Conservation (phyloP, 2,113 vertebrate genomes). For the Budorcas taxicolor region DNA sequence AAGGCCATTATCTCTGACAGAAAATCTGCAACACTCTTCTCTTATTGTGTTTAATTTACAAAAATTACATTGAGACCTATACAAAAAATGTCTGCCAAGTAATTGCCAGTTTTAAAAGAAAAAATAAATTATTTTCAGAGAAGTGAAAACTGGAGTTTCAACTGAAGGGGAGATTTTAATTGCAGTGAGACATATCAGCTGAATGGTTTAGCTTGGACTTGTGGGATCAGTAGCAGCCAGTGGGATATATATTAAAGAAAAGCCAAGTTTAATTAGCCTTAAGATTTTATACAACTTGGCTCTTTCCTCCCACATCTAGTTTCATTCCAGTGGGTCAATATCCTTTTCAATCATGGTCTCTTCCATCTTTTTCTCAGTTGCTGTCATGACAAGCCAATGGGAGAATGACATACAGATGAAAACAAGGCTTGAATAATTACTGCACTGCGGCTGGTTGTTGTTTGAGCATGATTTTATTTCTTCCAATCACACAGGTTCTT, state of each 20-base stretch:
- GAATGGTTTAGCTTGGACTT: slow-evolving; percentile 72
- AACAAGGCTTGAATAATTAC: slow-evolving; percentile 81
- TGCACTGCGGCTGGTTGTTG: slow-evolving; percentile 73
- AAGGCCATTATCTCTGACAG: slow-evolving; percentile 1
- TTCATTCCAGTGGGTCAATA: slow-evolving; percentile 71
- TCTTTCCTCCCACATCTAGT: slow-evolving; percentile 73
- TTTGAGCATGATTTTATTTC: slow-evolving; percentile 80
- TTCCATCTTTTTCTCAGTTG: slow-evolving; percentile 54
- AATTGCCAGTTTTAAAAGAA: slow-evolving; percentile 47
- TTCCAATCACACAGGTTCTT: slow-evolving; percentile 80
- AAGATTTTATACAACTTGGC: slow-evolving; percentile 76
- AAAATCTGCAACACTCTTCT: neutral
- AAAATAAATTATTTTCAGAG: slow-evolving; percentile 59
- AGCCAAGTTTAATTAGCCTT: slow-evolving; percentile 80
- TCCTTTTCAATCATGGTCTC: slow-evolving; percentile 72
- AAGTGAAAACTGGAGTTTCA: slow-evolving; percentile 54
- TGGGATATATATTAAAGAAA: slow-evolving; percentile 72
- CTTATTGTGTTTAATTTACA: slow-evolving; percentile 8
- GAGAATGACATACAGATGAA: slow-evolving; percentile 77
- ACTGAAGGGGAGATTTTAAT: slow-evolving; percentile 74
- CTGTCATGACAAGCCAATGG: slow-evolving; percentile 71
- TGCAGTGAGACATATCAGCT: slow-evolving; percentile 67
- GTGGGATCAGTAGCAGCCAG: slow-evolving; percentile 69
- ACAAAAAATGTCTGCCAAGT: slow-evolving; percentile 7
- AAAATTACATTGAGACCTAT: slow-evolving; percentile 13